Evolutionary conservation across 2,888 invertebrate genomes (phyloP), one percentile per base, ranked within the genome.

Genomic region (Eristalinus sepulchralis): DNA sequence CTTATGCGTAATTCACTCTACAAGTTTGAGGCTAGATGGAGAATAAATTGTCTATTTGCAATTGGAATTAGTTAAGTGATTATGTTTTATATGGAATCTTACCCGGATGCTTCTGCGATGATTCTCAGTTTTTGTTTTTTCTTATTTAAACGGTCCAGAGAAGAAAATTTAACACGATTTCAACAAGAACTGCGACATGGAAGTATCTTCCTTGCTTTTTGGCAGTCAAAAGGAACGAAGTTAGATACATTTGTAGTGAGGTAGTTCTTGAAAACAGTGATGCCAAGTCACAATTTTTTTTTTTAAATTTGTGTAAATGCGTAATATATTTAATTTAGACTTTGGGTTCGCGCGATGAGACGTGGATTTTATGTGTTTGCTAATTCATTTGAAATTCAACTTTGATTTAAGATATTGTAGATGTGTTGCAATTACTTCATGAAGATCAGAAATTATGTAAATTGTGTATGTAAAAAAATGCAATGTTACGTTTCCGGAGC

Each of bases 131-230:
- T 82, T 75, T 66, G 39, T 60, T 86, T 86, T 86, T 86, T 82
- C 33, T 86, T 82, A 78, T 82, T 78, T 86, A 75, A 55, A 62
- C 86, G 73, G 78, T 71, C 75, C 86, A 83, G 73, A 82, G 60
- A 81, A 83, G 78, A 86, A 86, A 86, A 82, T 88, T 89, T 88
- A 89, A 89, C 90, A 89, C 88, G 88, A 89, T 89, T 88, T 88
- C 84, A 89, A 89, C 88, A 88, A 89, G 88, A 90, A 89, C 88
- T 89, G 89, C 88, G 88, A 88, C 88, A 89, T 88, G 86, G 68
- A 81, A 55, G 57, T 82, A 72, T 70, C 77, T 68, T 62, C 71
- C 68, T 70, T 63, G 72, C 67, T 53, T 76, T 57, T 77, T 81
- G 85, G 72, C 72, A 85, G 81, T 31, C 55, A 27, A 72, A 83